Base-by-base conservation (phyloP, 2,888 invertebrate genomes). In the Drosophila hamatofila region DNA sequence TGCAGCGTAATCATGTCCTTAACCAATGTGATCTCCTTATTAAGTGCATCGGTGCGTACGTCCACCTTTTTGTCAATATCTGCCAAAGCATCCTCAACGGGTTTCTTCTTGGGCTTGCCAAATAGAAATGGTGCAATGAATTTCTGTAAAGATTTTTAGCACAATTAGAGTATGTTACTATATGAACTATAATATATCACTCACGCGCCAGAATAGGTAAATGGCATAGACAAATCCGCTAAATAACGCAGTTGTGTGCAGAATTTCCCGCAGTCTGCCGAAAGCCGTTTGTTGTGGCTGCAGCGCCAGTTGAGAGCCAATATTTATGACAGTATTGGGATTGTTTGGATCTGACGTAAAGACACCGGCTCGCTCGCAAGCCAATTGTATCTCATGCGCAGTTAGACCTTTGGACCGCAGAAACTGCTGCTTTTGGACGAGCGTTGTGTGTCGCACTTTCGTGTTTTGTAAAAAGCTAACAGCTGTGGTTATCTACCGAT, bases 381-480 rank as follows among this genome's bases (percentile, higher is more conserved):
- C 97, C 75, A 94, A 93, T 88, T 95, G 94, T 76, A 97, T 96
- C 93, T 97, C 97, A 1, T 94, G 93, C 55, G 96, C 95, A 0
- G 96, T 95, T 1, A 97, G 93, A 51, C 97, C 97, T 92, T 97
- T 97, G 88, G 95, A 94, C 78, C 95, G 94, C 2, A 97, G 94
- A 92, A 97, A 97, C 74, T 95, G 94, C 91, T 96, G 96, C 89
- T 97, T 97, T 91, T 97, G 96, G 64, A 95, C 94, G 60, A 96
- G 91, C 0, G 97, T 95, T 83, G 96, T 97, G 78, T 95, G 94
- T 58, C 95, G 94, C 3, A 98, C 97, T 92, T 96, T 97, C n/a
- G 96, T 96, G 93, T 97, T 97, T 92, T 96, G 95, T 58, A 98
- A 93, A 93, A 98, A 98, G 89, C 96, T 97, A 4, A 97, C 95